Base-by-base conservation (phyloP, 2,797 vertebrate genomes). In the Pampus argenteus region DNA sequence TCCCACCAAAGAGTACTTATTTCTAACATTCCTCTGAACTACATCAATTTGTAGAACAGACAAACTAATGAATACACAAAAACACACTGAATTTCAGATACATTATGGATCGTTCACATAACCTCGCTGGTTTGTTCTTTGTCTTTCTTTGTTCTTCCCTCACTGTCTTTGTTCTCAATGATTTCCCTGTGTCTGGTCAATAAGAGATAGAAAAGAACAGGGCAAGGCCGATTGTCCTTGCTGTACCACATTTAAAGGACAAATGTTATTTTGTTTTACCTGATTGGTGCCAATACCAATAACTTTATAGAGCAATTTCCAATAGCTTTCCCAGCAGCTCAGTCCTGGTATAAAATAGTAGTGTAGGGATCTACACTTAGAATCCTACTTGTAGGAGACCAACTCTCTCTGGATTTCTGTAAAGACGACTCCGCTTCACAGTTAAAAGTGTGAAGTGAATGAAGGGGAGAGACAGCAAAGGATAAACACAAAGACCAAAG, bases 101-200 rank as follows among this genome's bases (percentile, higher is more conserved):
- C 31, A 58, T 56, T 90, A 92, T 92, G 51, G 89, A 92, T 90
- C 1, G 86, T 92, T 92, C 90, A 88, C 90, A 91, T 86, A 83
- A 84, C 75, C n/a, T 7, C n/a, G 49, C 69, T 76, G n/a, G n/a
- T 57, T 77, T 84, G 79, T 84, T 77, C 71, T 77, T 76, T 25
- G 25, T 50, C 71, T 76, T 56, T 64, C 64, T n/a, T n/a, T n/a
- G n/a, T n/a, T n/a, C 62, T 75, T 63, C 20, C 57, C 75, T 70
- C 52, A 20, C 67, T 68, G 40, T 55, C 68, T 87, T 80, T 83
- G 82, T 82, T 86, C 79, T 79, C 79, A 87, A 61, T 84, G 84
- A 89, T 88, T 90, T 85, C 65, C 72, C 50, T 63, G 65, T 55
- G 29, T 87, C 57, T 79, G 79, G 88, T 91, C 91, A 85, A 92